phyloP scores from a whole-genome alignment of 2,113 vertebrate species.

The Prinia subflava region DNA sequence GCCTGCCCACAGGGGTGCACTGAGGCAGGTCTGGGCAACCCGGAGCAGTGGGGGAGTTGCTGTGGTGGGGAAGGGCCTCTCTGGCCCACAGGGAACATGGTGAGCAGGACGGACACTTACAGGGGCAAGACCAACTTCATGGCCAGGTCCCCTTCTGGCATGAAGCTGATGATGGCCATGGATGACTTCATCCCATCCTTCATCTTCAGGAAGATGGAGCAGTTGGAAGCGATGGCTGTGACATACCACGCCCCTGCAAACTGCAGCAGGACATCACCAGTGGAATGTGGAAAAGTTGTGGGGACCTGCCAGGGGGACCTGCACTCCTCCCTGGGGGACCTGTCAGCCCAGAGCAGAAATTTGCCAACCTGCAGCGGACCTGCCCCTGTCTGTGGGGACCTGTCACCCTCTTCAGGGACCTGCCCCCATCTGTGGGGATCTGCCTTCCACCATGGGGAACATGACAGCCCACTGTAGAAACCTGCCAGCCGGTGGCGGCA shows the following conservation, averaged over 20 bases:
- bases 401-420: not conserved
- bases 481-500: not conserved
- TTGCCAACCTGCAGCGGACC: not conserved
- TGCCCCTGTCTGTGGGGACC: not conserved
- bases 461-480: not conserved
- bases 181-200: not conserved
- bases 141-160: not conserved
- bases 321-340: not conserved
- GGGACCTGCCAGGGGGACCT: not conserved
- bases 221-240: not conserved
- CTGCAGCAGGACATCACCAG: not conserved
- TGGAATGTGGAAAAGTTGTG: not conserved
- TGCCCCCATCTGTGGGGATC: not conserved
- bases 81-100: rapidly evolving
- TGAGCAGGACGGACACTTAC: not conserved
- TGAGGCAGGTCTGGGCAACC: not conserved
- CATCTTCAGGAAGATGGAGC: not conserved
- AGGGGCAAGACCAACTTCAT: not conserved
- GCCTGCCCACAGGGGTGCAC: rapidly evolving
- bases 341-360: not conserved
- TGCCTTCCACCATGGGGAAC: not conserved
- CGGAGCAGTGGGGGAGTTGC: rapidly evolving
- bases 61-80: too few species aligned
- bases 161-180: not conserved
- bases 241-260: constrained; percentile 26